phyloP scores from a whole-genome alignment of 2,888 invertebrate genomes.

The Nomada fabriciana region DNA sequence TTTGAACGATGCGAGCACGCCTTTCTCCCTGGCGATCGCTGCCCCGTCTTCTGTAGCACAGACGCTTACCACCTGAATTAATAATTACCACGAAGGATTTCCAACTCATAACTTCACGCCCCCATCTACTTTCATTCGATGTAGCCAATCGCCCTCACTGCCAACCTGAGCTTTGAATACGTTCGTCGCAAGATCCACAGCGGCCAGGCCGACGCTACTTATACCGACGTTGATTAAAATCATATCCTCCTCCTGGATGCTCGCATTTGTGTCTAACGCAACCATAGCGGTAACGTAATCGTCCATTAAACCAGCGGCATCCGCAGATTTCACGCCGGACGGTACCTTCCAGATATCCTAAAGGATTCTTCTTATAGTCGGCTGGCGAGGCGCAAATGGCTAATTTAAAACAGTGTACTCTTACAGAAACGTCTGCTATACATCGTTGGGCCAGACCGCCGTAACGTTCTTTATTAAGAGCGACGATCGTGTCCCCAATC shows the following conservation, averaged over 20 bases:
- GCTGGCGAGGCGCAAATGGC: not conserved
- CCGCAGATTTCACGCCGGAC: constrained; percentile 85
- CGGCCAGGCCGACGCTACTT: constrained; percentile 88
- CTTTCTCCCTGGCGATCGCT: constrained; percentile 86
- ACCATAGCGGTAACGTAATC: constrained; percentile 89
- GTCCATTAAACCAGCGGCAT: constrained; percentile 87
- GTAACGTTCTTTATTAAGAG: constrained; percentile 85
- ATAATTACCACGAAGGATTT: not conserved
- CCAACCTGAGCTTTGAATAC: constrained; percentile 88
- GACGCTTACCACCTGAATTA: constrained; percentile 88
- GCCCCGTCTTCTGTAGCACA: constrained; percentile 88
- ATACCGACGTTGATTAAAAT: constrained; percentile 89
- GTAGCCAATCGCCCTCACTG: not conserved
- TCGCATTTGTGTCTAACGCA: constrained; percentile 86
- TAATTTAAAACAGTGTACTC: constrained; percentile 18
- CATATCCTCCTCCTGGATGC: constrained; percentile 85
- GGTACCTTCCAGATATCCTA: constrained; percentile 87
- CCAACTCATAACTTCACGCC: not conserved
- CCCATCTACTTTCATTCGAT: not conserved
- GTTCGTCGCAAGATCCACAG: constrained; percentile 89
- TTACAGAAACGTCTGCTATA: constrained; percentile 83
- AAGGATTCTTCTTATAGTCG: constrained; percentile 25
- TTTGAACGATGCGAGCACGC: constrained; percentile 88
- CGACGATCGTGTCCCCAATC: constrained; percentile 87
- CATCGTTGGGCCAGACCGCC: constrained; percentile 88